Evolutionary conservation across 1,140 invertebrate species (phyloP).

Genomic region (Macrostomum lignano): DNA sequence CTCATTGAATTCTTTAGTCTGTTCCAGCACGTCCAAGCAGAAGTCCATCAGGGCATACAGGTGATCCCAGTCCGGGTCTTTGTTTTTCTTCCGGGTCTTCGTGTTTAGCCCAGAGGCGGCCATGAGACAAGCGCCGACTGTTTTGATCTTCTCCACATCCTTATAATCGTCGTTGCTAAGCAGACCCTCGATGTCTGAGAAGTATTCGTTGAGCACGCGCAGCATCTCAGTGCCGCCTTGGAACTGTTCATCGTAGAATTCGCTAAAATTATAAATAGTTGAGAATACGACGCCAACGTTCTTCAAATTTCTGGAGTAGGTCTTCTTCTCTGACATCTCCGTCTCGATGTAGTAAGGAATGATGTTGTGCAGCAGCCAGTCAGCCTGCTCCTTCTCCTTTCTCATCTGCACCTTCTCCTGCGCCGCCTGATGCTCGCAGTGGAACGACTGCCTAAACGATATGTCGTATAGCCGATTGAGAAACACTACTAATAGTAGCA

Average conservation of each 20-base stretch:
- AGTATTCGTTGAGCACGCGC: conserved; percentile 68
- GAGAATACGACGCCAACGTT: conserved; percentile 74
- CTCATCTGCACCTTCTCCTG: conserved; percentile 17
- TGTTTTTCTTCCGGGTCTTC: conserved; percentile 30
- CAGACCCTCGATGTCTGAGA: conserved; percentile 70
- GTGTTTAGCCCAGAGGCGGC: conserved; percentile 71
- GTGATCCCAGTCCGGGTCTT: conserved; percentile 43
- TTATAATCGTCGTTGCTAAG: conserved; percentile 48
- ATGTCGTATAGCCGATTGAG: conserved; percentile 76
- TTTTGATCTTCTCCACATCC: conserved; percentile 86
- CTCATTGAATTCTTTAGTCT: conserved; percentile 51
- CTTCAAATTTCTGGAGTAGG: conserved; percentile 70
- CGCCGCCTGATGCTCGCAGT: conserved; percentile 52
- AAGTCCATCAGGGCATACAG: conserved; percentile 59
- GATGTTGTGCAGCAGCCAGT: conserved; percentile 77
- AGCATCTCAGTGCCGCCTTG: conserved; percentile 52
- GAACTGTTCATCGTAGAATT: conserved; percentile 80
- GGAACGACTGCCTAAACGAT: conserved; percentile 63
- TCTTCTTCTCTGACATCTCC: conserved; percentile 47
- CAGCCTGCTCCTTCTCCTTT: conserved; percentile 54
- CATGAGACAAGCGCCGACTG: conserved; percentile 87
- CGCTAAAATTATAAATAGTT: conserved; percentile 73
- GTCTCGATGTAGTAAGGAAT: conserved; percentile 75
- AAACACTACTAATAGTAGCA: conserved; percentile 51
- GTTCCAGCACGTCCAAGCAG: conserved; percentile 51